Evolutionary conservation across 2,797 vertebrate genomes (phyloP), one percentile per base, ranked within the genome.

Genomic region (Oryzias sinensis): DNA sequence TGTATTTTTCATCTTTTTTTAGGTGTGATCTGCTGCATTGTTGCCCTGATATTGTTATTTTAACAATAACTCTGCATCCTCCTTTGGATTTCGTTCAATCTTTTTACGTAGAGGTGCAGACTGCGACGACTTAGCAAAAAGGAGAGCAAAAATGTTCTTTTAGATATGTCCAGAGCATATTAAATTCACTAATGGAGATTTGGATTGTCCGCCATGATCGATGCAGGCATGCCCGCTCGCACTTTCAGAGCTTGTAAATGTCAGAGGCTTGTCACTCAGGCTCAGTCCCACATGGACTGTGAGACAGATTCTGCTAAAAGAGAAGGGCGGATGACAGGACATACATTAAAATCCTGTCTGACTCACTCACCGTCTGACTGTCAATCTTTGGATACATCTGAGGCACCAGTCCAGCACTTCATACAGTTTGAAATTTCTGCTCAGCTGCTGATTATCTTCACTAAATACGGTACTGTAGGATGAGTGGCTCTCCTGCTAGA

Each of bases 241-340:
- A 74, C 79, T 80, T 72, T 60, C 68, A 67, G 81, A 79, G 76
- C 86, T 76, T 83, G 81, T 82, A 86, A 88, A 88, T 89, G 86
- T 89, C 87, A 89, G 74, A 25, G 68, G 73, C 77, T 74, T 88
- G 85, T 88, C 88, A 84, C 67, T 83, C 81, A 96, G 93, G 54
- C 94, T 72, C 91, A 90, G 77, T 92, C 89, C 85, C 93, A 94
- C 85, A 75, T 91, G 0, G 93, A 90, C 75, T 89, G 81, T 22
- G 81, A 80, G n/a, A 86, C 46, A 4, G 89, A 94, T 59, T 91
- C 92, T 0, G 92, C 93, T 56, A 83, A 91, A 68, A 76, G 88
- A 62, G 91, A 94, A 72, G 73, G 68, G 61, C 17, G 0, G 59
- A 63, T 41, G 68, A 87, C 25, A 27, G 13, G 47, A 74, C 69